Evolutionary conservation across 2,888 invertebrate genomes (phyloP).

Genomic region (Danaus chrysippus): DNA sequence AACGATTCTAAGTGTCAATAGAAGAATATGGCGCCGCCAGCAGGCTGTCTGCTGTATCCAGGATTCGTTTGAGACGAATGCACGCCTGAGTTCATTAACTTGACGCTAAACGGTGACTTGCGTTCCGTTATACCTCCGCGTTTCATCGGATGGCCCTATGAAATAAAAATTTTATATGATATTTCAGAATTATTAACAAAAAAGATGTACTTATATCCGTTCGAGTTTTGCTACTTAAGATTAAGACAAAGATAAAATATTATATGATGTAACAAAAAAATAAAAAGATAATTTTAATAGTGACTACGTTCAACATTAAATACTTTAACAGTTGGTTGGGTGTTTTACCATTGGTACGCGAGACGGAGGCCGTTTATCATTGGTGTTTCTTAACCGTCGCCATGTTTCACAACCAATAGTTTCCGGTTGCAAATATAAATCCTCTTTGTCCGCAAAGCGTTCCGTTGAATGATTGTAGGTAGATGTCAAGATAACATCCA

Average conservation of each 20-base stretch:
- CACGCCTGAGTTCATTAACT: slow-evolving; percentile 89
- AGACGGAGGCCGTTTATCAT: slow-evolving; percentile 62
- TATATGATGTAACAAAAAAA: no score
- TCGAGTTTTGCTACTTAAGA: background rate
- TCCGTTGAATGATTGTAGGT: slow-evolving; percentile 84
- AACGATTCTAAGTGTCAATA: slow-evolving; percentile 61
- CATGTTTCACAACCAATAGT: slow-evolving; percentile 82
- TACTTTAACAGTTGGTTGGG: background rate
- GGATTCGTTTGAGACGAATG: slow-evolving; percentile 90
- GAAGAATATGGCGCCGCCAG: slow-evolving; percentile 85
- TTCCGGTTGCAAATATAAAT: slow-evolving; percentile 83
- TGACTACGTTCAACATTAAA: background rate
- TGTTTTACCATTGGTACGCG: slow-evolving; percentile 67
- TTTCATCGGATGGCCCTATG: slow-evolving; percentile 78
- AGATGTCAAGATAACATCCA: slow-evolving; percentile 83
- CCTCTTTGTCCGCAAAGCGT: slow-evolving; percentile 80
- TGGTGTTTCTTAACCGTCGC: slow-evolving; percentile 83
- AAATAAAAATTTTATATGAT: slow-evolving; percentile 10
- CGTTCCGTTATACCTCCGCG: slow-evolving; percentile 81
- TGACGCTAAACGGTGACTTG: slow-evolving; percentile 84
- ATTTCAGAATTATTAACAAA: background rate
- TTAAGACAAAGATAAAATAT: no score
- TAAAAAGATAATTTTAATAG: no score
- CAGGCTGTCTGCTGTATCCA: slow-evolving; percentile 88
- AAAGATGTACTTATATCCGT: background rate